Percentiles rank a stretch among this genome's conserved stretches.
These are phyloP conservation scores for Aleiodes leptofemur DNA, from an alignment of 2,888 invertebrate species.

Conservation along the genomic window DNA sequence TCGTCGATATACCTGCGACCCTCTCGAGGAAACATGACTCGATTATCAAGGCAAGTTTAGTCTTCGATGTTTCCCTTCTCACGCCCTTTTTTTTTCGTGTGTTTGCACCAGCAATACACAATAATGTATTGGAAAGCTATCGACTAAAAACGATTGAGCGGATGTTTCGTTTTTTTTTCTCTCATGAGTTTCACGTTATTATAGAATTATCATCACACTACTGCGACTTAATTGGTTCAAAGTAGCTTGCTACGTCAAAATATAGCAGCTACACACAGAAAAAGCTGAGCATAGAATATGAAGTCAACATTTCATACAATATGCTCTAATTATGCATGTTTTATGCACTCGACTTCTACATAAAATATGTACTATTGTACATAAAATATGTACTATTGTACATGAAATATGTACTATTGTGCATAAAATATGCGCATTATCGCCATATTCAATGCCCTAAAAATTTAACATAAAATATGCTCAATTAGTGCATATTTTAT, in stretches of 20 bases:
- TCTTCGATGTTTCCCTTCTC: slow-evolving; percentile 26
- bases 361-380: no score
- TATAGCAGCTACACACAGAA: background rate
- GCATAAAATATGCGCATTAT: no score
- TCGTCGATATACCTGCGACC: slow-evolving; percentile 22
- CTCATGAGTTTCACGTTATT: slow-evolving; percentile 6
- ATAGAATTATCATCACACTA: slow-evolving; percentile 16
- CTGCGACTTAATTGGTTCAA: slow-evolving; percentile 1
- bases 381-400: no score
- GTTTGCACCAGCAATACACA: background rate
- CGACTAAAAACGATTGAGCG: slow-evolving; percentile 6
- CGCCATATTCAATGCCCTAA: no score
- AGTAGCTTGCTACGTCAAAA: slow-evolving; percentile 13
- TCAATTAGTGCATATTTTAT: no score
- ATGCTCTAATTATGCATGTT: no score
- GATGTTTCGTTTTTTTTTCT: background rate
- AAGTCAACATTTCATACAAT: no score
- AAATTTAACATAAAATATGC: no score
- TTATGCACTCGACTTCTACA: no score
- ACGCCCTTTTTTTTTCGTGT: slow-evolving; percentile 28
- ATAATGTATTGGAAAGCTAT: slow-evolving; percentile 18
- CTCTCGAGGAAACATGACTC: slow-evolving; percentile 31
- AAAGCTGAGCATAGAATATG: no score
- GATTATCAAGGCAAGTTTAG: slow-evolving; percentile 30
- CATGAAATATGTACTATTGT: no score